Evolutionary conservation across 2,888 invertebrate genomes (phyloP), one percentile per base, ranked within the genome.

Genomic region (Stegana nigrithorax): DNA sequence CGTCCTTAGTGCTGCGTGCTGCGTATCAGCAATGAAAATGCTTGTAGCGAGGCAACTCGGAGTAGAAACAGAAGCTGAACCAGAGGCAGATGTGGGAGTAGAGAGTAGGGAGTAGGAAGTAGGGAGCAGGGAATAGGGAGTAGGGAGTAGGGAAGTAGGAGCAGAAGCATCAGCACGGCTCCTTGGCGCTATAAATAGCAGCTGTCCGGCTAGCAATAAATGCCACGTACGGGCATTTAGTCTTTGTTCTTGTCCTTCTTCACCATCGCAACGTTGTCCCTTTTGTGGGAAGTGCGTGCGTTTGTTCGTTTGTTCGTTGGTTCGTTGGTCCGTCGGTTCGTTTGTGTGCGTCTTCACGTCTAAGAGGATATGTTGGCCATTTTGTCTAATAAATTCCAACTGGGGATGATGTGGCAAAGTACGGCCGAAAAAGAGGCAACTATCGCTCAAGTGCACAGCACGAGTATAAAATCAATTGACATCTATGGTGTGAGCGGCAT

Each of bases 391-490:
- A 55, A 36, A 36, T 55, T 36, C 32, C 10, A 55, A 21, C 21
- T 32, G 53, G 53, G 32, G 36, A 32, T 55, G 53, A 12, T n/a
- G 23, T 12, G 4, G 21, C 32, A n/a, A 12, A 21, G n/a, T n/a
- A n/a, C n/a, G n/a, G 39, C 39, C 39, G 17, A 39, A 39, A 39
- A 10, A n/a, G 12, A 47, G 21, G 17, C 14, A 51, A 55, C 53
- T 55, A 55, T 55, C 10, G 36, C 53, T 55, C 36, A 55, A 19
- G 32, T 36, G n/a, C 21, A 6, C 32, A 55, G 25, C 26, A 26
- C 26, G 50, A 50, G 50, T 25, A 14, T 19, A 36, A 55, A 55
- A 55, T 50, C 50, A 26, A n/a, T n/a, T n/a, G n/a, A 50, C 36
- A 21, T 55, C n/a, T 3, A 14, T 17, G 17, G 14, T 39, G 14